Percentiles rank a stretch among this genome's conserved stretches.
Evolutionary conservation across 2,113 vertebrate species (phyloP).

Genomic region (Perognathus longimembris): DNA sequence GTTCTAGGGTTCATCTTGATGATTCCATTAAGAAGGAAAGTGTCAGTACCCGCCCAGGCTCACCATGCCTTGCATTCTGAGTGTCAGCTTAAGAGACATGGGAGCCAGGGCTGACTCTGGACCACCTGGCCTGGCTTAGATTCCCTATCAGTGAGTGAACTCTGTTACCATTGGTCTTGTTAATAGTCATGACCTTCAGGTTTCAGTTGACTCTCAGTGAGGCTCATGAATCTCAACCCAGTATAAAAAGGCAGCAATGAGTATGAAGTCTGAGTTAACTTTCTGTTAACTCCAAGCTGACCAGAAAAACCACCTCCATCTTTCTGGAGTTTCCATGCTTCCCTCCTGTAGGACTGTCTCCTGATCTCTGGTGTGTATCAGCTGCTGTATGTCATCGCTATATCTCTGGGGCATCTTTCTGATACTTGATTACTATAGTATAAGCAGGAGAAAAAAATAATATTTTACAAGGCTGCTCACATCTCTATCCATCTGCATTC

Average conservation of each 20-base stretch:
- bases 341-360: background rate
- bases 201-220: background rate
- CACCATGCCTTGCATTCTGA: no score
- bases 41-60: background rate
- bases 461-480: no score
- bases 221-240: background rate
- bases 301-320: background rate
- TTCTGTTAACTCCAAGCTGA: background rate
- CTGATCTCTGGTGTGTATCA: rapidly evolving
- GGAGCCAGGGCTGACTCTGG: no score
- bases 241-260: background rate
- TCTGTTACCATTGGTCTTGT: background rate
- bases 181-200: background rate
- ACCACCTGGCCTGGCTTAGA: no score
- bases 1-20: background rate
- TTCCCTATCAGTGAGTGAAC: background rate
- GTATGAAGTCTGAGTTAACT: slow-evolving; percentile 3
- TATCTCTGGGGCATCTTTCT: background rate
- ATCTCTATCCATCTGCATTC: background rate
- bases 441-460: no score
- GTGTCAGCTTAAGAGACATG: background rate
- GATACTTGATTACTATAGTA: background rate
- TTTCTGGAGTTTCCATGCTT: background rate
- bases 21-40: background rate
- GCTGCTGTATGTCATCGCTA: background rate